These are phyloP conservation scores for Aphrocallistes beatrix DNA, from an alignment of 37 sponge, comb jelly and placozoan genomes.

Conservation along the genomic window DNA sequence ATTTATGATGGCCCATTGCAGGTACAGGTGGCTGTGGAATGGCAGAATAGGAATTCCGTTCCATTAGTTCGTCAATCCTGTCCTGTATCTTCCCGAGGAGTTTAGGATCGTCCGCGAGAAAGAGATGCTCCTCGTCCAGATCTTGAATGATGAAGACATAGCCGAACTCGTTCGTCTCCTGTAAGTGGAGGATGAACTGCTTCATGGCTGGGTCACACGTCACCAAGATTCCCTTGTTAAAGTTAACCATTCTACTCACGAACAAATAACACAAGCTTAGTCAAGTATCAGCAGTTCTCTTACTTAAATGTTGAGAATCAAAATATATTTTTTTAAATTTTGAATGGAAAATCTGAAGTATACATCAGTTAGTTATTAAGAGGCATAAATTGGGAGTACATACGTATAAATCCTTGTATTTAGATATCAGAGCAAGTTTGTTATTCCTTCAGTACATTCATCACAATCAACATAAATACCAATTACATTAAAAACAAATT, in stretches of 20 bases:
- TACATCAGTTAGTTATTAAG: too few relatives aligned
- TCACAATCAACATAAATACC: too few relatives aligned
- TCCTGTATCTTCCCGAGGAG: background rate
- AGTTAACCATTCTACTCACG: background rate
- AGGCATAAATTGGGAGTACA: too few relatives aligned
- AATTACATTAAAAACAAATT: too few relatives aligned
- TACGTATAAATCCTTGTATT: too few relatives aligned
- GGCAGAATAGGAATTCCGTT: background rate
- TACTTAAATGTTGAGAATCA: too few relatives aligned
- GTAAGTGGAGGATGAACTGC: background rate
- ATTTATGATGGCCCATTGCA: background rate
- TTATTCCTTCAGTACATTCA: too few relatives aligned
- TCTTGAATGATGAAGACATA: background rate
- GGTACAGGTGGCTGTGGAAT: background rate
- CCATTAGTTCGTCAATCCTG: background rate
- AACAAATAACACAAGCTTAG: too few relatives aligned
- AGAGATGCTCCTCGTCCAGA: background rate
- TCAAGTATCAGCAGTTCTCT: too few relatives aligned
- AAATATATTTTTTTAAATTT: too few relatives aligned
- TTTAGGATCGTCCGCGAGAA: background rate
- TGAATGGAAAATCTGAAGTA: too few relatives aligned
- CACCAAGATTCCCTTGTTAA: background rate
- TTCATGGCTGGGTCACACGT: constrained; percentile 13
- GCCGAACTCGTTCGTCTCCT: background rate
- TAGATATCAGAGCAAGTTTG: too few relatives aligned